phyloP scores from a whole-genome alignment of 2,797 vertebrate species.

The Argentina silus region DNA sequence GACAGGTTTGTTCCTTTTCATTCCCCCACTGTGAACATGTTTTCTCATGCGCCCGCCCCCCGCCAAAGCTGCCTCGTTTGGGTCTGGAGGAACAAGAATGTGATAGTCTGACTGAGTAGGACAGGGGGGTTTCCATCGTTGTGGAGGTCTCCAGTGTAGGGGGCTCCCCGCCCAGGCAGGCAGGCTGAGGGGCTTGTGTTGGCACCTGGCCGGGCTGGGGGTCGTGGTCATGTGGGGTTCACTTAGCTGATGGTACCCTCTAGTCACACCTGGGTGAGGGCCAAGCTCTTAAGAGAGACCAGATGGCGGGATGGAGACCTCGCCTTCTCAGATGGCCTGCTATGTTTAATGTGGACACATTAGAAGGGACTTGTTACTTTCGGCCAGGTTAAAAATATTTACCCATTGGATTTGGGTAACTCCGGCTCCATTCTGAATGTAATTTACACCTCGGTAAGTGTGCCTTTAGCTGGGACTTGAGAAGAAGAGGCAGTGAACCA shows the following conservation, averaged over 20 bases:
- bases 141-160: conserved; percentile 62
- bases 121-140: conserved; percentile 45
- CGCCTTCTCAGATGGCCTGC: conserved; percentile 51
- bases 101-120: conserved; percentile 48
- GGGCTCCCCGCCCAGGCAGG: conserved; percentile 43
- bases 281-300: conserved; percentile 74
- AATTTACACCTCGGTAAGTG: conserved; percentile 53
- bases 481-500: conserved; percentile 37
- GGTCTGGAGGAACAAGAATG: conserved; percentile 44
- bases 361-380: conserved; percentile 60
- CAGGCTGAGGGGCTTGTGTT: conserved; percentile 47
- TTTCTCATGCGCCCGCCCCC: conserved; percentile 65
- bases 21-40: conserved; percentile 62
- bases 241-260: conserved; percentile 72
- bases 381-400: conserved; percentile 64
- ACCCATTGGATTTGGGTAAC: conserved; percentile 60
- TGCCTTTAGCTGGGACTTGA: conserved; percentile 35
- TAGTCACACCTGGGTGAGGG: conserved; percentile 68
- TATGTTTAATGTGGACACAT: conserved; percentile 57
- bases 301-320: conserved; percentile 66
- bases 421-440: conserved; percentile 46
- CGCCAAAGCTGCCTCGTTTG: conserved; percentile 46
- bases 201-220: conserved; percentile 61
- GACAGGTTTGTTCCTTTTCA: conserved; percentile 67
- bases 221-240: conserved; percentile 44